A percentile compares a stretch with the other conserved stretches of the same genome.
These are phyloP conservation scores for cattle (Bos taurus) DNA, from an alignment of 2,113 vertebrate species.

Conservation along the genomic window DNA sequence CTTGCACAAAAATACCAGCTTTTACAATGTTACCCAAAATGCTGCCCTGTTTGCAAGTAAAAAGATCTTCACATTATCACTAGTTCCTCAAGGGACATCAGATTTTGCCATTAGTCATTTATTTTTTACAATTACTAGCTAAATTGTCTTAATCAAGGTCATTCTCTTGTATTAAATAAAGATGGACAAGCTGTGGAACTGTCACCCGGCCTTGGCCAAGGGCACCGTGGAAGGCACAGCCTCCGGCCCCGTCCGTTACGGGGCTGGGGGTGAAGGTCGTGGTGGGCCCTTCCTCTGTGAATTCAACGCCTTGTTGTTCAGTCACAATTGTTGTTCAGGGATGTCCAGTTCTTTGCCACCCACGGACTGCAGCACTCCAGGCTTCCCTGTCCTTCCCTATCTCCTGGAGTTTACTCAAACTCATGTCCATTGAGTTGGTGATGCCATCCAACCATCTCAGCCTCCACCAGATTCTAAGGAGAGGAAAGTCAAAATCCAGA, in stretches of 20 bases:
- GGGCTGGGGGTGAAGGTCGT: accelerated
- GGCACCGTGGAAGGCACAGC: neutral
- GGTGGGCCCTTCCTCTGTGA: neutral
- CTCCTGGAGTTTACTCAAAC: too few species aligned
- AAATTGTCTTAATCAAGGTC: neutral
- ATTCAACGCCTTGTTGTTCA: neutral
- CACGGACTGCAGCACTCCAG: too few species aligned
- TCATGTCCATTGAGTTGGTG: neutral
- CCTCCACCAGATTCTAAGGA: neutral
- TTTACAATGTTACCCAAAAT: neutral
- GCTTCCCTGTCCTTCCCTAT: too few species aligned
- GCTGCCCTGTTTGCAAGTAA: neutral
- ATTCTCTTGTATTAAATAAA: neutral
- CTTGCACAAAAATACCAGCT: neutral
- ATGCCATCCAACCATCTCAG: neutral
- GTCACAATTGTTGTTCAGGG: too few species aligned
- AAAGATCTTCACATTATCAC: neutral
- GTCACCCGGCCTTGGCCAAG: neutral
- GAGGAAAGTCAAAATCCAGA: neutral
- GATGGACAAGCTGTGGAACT: neutral
- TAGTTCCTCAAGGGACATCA: neutral
- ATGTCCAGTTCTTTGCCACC: too few species aligned
- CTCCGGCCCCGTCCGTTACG: accelerated
- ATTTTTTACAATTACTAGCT: neutral
- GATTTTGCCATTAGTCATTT: neutral